phyloP scores from a whole-genome alignment of 2,797 vertebrate genomes.

The Clarias platycephalus region DNA sequence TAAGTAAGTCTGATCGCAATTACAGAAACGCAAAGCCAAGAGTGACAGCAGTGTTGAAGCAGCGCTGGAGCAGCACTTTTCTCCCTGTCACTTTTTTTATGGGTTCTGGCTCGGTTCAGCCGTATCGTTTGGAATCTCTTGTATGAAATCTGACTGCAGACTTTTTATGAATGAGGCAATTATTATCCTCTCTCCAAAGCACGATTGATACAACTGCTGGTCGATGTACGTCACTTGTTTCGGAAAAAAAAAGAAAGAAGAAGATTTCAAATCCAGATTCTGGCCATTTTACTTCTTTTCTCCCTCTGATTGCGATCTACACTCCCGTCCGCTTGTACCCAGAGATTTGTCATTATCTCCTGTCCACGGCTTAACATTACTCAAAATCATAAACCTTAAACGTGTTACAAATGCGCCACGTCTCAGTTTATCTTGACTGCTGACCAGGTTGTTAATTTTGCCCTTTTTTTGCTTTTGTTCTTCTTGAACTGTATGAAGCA shows the following conservation, averaged over 20 bases:
- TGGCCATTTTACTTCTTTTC: not conserved
- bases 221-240: not conserved
- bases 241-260: not conserved
- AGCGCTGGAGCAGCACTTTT: conserved; percentile 14
- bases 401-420: not conserved
- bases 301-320: not conserved
- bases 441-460: not conserved
- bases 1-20: conserved; percentile 22
- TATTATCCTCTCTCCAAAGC: conserved; percentile 13
- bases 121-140: conserved; percentile 29
- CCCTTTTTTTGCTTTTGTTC: not conserved
- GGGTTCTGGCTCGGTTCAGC: conserved; percentile 25
- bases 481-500: not conserved
- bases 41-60: conserved; percentile 32
- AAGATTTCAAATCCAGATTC: not conserved
- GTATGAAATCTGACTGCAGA: conserved; percentile 38
- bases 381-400: not conserved
- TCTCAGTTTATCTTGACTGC: not conserved
- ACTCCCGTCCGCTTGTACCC: not conserved
- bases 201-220: conserved; percentile 30
- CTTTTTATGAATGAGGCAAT: conserved; percentile 41
- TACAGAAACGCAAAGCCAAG: conserved; percentile 35
- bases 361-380: not conserved
- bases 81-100: not conserved
- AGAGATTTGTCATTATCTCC: not conserved